A percentile compares a stretch with the other conserved stretches of the same genome.
These are phyloP conservation scores for Pectinophora gossypiella DNA, from an alignment of 1,140 invertebrate species.

Conservation along the genomic window DNA sequence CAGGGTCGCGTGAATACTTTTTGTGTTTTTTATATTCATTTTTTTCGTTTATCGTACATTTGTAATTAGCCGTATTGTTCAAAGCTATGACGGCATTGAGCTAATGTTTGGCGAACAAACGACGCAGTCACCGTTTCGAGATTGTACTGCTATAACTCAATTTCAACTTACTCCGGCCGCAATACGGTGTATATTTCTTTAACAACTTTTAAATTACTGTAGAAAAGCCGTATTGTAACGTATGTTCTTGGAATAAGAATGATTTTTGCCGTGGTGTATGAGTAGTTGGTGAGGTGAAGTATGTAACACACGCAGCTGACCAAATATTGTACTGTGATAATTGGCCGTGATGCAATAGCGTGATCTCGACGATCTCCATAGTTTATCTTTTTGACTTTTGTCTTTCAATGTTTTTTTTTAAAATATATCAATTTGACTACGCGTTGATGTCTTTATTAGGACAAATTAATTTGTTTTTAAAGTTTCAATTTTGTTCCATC, in stretches of 20 bases:
- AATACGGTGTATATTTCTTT: conserved; percentile 24
- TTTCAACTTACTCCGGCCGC: conserved; percentile 20
- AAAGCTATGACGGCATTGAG: conserved; percentile 43
- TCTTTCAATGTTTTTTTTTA: no score
- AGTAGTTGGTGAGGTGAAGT: conserved; percentile 22
- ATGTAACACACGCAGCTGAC: conserved; percentile 53
- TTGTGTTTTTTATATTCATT: conserved; percentile 12
- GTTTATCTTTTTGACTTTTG: not conserved
- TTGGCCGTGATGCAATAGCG: conserved; percentile 69
- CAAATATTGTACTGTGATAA: conserved; percentile 73
- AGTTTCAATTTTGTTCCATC: no score
- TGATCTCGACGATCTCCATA: conserved; percentile 41
- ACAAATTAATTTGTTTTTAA: no score
- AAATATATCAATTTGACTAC: no score
- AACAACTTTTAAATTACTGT: not conserved
- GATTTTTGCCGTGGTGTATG: not conserved
- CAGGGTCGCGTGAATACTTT: conserved; percentile 41
- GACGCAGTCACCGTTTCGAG: not conserved
- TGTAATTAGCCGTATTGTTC: conserved; percentile 55
- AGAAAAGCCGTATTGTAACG: not conserved
- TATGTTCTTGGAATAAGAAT: not conserved
- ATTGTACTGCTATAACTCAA: conserved; percentile 9
- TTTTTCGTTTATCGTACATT: conserved; percentile 27
- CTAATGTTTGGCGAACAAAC: conserved; percentile 54
- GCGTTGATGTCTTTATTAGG: no score